phyloP scores from a whole-genome alignment of 2,888 invertebrate genomes.

The Campopleginae sp. region DNA sequence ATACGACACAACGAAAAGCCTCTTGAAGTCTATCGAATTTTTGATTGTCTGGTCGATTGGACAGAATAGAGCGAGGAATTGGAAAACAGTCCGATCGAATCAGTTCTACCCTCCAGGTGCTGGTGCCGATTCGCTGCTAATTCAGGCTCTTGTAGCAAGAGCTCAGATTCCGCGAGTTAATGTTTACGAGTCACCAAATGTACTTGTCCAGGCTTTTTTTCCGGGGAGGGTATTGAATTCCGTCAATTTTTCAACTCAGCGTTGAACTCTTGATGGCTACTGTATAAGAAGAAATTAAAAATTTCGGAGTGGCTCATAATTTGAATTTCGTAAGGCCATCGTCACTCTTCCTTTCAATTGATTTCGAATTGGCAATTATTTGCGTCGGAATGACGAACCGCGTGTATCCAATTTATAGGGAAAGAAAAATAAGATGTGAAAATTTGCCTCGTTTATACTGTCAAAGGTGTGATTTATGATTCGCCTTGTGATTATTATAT shows the following conservation, averaged over 20 bases:
- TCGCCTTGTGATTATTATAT: slow-evolving; percentile 71
- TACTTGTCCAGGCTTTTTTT: too few relatives aligned
- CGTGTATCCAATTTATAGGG: too few relatives aligned
- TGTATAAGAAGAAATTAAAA: not conserved
- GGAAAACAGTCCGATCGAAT: too few relatives aligned
- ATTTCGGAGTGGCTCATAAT: not conserved
- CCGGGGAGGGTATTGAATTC: not conserved
- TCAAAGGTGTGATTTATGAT: slow-evolving; percentile 78
- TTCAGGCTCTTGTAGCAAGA: too few relatives aligned
- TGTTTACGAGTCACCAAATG: too few relatives aligned
- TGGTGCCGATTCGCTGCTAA: too few relatives aligned
- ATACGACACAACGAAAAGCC: too few relatives aligned
- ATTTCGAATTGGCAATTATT: not conserved
- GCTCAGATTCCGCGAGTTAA: too few relatives aligned
- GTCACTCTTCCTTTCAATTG: not conserved
- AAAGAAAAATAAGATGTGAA: slow-evolving; percentile 63
- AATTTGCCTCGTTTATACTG: slow-evolving; percentile 58
- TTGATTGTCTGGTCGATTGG: too few relatives aligned
- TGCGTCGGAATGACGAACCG: not conserved
- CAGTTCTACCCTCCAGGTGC: too few relatives aligned
- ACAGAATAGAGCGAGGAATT: too few relatives aligned
- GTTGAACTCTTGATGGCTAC: not conserved
- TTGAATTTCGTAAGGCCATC: not conserved
- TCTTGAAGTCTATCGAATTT: too few relatives aligned
- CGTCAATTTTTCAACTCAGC: not conserved